Base-by-base conservation (phyloP, 1,140 invertebrate species). In the Mya arenaria region DNA sequence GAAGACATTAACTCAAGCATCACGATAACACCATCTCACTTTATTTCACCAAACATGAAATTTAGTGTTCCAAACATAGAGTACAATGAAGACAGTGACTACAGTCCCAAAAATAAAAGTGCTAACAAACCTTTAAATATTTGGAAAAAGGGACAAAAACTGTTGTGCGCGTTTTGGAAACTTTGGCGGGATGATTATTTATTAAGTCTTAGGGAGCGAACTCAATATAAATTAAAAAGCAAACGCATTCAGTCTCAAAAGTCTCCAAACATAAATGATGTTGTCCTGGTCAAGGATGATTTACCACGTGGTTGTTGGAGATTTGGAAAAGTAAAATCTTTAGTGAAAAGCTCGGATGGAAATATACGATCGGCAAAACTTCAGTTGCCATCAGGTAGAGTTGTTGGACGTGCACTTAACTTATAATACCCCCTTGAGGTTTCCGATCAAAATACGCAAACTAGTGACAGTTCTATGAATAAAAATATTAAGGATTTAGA, bases 1-100 rank as follows among this genome's bases (percentile, higher is more conserved):
- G 74, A 72, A 55, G 74, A 83, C 58, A 65, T 83, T 4, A 62
- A 78, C 44, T 78, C 74, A 48, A 48, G 25, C n/a, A 68, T 68
- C 28, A 37, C 63, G 1, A 13, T 68, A 19, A 68, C 36, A 37
- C 63, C 63, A 37, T 28, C 19, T 15, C 66, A 69, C 48, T 69
- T 69, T 39, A 44, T 44, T 10, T 44, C 41, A 44, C 41, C 41
- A 10, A 10, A 44, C 19, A 44, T 10, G 19, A 10, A 44, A 44
- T 19, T 10, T 10, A 44, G 41, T 44, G 41, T 19, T 44, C n/a
- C n/a, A n/a, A n/a, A n/a, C n/a, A n/a, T n/a, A n/a, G n/a, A n/a
- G n/a, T n/a, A n/a, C n/a, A n/a, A n/a, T n/a, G n/a, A n/a, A n/a
- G n/a, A n/a, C n/a, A n/a, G n/a, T n/a, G n/a, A n/a, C n/a, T n/a